Conservation (phyloP, 2,888 invertebrate species). For the Thelaira solivaga region DNA sequence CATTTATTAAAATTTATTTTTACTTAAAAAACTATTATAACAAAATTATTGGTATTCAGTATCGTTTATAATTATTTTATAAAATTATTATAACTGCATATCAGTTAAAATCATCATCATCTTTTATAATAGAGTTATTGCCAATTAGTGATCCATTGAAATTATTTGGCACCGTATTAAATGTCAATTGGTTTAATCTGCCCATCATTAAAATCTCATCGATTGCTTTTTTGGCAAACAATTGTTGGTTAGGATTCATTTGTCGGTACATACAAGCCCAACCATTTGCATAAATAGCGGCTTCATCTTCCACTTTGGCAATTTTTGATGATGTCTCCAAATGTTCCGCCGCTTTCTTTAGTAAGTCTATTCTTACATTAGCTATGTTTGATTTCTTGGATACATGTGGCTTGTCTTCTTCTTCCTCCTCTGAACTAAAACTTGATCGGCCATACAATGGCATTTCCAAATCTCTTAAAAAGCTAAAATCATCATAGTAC, state of each 20-base stretch:
- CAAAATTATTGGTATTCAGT: too few species aligned
- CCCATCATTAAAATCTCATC: neutral
- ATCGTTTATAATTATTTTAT: too few species aligned
- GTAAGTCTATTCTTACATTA: slow-evolving; percentile 5
- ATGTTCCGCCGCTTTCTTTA: slow-evolving; percentile 7
- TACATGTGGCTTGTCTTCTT: neutral
- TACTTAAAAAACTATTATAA: too few species aligned
- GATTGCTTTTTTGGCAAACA: neutral
- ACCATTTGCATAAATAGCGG: neutral
- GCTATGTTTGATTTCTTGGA: neutral
- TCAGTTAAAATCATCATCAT: too few species aligned
- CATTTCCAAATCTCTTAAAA: neutral
- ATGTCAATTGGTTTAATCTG: neutral
- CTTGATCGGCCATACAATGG: neutral
- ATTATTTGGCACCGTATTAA: neutral
- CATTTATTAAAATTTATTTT: too few species aligned
- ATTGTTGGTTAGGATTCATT: slow-evolving; percentile 11
- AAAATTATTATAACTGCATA: too few species aligned
- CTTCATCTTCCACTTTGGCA: slow-evolving; percentile 9
- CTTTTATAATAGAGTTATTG: too few species aligned
- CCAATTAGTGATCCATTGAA: too few species aligned
- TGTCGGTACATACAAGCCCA: slow-evolving; percentile 13
- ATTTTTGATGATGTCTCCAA: slow-evolving; percentile 14
- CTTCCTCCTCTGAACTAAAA: slow-evolving; percentile 13
- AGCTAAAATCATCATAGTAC: neutral